Percentiles rank a stretch among this genome's conserved stretches.
These are phyloP conservation scores for Ploceus nigricollis DNA, from an alignment of 2,113 vertebrate species.

Conservation along the genomic window DNA sequence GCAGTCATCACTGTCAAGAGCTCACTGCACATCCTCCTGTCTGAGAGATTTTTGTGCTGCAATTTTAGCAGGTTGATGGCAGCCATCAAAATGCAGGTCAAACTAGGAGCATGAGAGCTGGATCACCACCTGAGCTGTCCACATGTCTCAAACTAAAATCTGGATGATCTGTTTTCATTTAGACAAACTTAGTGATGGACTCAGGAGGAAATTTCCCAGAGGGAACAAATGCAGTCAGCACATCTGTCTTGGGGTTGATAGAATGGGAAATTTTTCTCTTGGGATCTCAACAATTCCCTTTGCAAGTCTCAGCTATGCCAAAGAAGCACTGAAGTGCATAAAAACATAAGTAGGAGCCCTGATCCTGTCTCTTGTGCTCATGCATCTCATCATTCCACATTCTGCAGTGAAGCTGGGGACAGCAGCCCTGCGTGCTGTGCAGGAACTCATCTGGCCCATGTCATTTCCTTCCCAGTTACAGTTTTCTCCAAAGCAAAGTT, in stretches of 20 bases:
- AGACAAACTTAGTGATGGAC: neutral
- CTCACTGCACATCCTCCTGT: neutral
- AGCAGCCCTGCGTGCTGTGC: neutral
- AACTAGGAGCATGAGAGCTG: neutral
- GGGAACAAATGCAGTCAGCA: neutral
- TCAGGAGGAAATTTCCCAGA: neutral
- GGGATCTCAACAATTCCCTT: neutral
- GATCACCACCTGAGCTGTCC: neutral
- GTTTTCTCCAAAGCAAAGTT: neutral
- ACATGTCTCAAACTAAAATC: neutral
- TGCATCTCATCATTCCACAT: neutral
- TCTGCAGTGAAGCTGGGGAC: neutral
- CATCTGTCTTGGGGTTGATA: neutral
- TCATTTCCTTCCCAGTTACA: neutral
- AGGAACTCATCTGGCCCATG: neutral
- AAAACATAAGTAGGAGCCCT: neutral
- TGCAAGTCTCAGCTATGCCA: neutral
- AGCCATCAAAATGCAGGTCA: neutral
- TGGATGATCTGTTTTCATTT: neutral
- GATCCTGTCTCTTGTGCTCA: neutral
- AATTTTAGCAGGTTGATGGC: neutral
- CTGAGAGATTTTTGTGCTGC: neutral
- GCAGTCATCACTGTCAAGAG: neutral
- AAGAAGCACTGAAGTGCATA: neutral
- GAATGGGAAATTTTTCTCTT: neutral